These are phyloP conservation scores for Tetrapedia diversipes DNA, from an alignment of 2,888 invertebrate species.

Conservation along the genomic window DNA sequence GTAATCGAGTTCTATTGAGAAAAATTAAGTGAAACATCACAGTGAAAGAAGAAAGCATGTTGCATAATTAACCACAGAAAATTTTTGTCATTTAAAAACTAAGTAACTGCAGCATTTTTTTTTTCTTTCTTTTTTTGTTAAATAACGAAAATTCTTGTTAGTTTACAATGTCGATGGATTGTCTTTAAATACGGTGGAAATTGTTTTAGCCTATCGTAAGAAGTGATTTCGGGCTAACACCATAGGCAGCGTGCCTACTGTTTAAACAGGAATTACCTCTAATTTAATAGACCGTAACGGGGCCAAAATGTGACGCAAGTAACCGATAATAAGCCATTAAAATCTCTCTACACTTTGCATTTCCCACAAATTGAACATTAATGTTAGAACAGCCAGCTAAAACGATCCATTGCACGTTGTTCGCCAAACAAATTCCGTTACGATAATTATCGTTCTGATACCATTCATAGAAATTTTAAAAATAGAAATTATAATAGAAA, in stretches of 20 bases:
- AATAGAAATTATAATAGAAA: neutral
- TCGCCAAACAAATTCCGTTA: neutral
- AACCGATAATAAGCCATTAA: conserved; percentile 63
- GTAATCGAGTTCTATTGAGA: too few species aligned
- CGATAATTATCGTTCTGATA: neutral
- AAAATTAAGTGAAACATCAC: too few species aligned
- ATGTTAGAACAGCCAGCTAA: conserved; percentile 38
- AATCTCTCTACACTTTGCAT: conserved; percentile 49
- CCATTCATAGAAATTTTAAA: neutral
- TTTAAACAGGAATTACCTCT: conserved; percentile 62
- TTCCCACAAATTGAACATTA: conserved; percentile 47
- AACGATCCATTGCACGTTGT: neutral
- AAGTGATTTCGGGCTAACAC: conserved; percentile 53
- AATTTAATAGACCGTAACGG: conserved; percentile 64
- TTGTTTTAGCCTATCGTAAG: conserved; percentile 38
- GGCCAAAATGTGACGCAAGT: conserved; percentile 62
- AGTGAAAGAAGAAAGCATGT: too few species aligned
- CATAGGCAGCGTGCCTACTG: conserved; percentile 49
- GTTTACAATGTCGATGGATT: neutral
- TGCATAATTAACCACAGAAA: too few species aligned
- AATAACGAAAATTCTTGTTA: too few species aligned
- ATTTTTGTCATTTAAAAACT: too few species aligned
- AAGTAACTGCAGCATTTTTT: too few species aligned
- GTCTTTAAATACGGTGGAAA: conserved; percentile 1
- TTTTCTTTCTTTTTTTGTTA: too few species aligned